Percentiles rank a stretch among this genome's conserved stretches.
Evolutionary conservation across 2,888 invertebrate species (phyloP).

Genomic region (Caenorhabditis sulstoni): DNA sequence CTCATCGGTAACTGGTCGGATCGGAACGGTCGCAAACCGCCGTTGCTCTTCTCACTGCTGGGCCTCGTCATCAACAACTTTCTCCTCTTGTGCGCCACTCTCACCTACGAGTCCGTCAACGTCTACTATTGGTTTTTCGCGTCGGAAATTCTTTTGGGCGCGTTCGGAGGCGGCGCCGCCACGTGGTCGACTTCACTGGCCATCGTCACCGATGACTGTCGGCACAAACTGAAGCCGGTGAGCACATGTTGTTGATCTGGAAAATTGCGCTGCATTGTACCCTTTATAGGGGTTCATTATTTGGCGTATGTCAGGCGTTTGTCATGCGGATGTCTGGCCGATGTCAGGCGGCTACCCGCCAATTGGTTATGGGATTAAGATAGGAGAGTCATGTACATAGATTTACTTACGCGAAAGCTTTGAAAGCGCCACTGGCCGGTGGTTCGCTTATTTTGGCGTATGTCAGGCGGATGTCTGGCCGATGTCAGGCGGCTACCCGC

Average conservation of each 20-base stretch:
- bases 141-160: slow-evolving; percentile 62
- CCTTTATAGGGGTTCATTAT: too few species aligned
- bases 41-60: slow-evolving; percentile 68
- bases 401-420: too few species aligned
- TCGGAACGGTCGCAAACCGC: slow-evolving; percentile 66
- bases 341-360: too few species aligned
- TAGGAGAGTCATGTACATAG: too few species aligned
- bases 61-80: slow-evolving; percentile 65
- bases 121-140: slow-evolving; percentile 71
- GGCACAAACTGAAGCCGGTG: slow-evolving; percentile 70
- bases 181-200: slow-evolving; percentile 68
- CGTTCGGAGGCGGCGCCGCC: slow-evolving; percentile 69
- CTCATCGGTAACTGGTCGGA: slow-evolving; percentile 76
- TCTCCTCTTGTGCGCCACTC: slow-evolving; percentile 64
- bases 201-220: slow-evolving; percentile 75
- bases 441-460: too few species aligned
- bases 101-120: slow-evolving; percentile 70
- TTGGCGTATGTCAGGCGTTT: too few species aligned
- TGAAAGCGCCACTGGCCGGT: too few species aligned
- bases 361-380: too few species aligned
- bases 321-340: too few species aligned
- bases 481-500: too few species aligned
- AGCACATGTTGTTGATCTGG: background rate
- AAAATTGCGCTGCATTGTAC: too few species aligned
- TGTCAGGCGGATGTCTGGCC: too few species aligned